Conservation (phyloP, 2,888 invertebrate genomes). For the Aporophyla lueneburgensis region DNA sequence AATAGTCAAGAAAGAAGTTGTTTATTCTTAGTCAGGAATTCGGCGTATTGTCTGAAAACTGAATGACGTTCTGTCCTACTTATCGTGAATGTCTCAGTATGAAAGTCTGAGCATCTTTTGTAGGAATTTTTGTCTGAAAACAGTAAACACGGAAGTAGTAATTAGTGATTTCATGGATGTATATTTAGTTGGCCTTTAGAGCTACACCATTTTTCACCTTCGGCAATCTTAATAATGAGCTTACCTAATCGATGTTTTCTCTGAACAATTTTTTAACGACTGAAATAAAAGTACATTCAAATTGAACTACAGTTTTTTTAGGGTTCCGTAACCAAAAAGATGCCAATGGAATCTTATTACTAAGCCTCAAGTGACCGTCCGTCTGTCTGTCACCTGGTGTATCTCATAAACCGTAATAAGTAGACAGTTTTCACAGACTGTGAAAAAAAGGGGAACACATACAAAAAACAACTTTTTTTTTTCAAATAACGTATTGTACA, state of each 20-base stretch:
- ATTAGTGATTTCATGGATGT: neutral
- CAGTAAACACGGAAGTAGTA: neutral
- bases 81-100: neutral
- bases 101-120: constrained; percentile 11
- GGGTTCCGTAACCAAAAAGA: too few species aligned
- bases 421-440: too few species aligned
- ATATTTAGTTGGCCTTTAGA: neutral
- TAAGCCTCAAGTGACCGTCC: too few species aligned
- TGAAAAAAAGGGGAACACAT: too few species aligned
- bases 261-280: neutral
- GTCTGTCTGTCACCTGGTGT: too few species aligned
- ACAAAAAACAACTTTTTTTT: too few species aligned
- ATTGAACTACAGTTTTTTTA: neutral
- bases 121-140: constrained; percentile 5
- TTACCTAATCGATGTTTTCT: neutral
- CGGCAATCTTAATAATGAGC: neutral
- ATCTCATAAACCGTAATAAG: too few species aligned
- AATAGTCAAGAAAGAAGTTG: constrained; percentile 28
- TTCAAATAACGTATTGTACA: too few species aligned
- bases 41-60: constrained; percentile 29
- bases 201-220: neutral
- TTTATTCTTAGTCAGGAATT: constrained; percentile 47
- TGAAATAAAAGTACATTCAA: neutral
- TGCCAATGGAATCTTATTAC: too few species aligned
- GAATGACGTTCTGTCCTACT: constrained; percentile 32